Base-by-base conservation (phyloP, 2,888 invertebrate genomes). In the Agriopis marginaria region DNA sequence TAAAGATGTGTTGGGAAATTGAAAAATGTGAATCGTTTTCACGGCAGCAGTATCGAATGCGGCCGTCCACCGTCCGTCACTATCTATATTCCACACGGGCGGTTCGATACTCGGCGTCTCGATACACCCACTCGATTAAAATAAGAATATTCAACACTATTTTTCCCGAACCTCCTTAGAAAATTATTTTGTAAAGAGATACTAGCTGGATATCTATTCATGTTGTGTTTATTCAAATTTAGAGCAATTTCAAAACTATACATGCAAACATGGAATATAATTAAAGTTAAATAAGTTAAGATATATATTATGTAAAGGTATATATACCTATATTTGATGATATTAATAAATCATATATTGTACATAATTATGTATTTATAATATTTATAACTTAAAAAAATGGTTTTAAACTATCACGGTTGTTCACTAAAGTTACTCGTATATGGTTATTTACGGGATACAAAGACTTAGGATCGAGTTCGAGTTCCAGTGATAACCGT, bases 71-170 rank as follows among this genome's bases (percentile, higher is more conserved):
- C 86, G 92, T 89, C 91, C 91, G 89, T 89, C 92, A 88, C 89
- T 92, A 93, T 93, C 94, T 86, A 79, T 81, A 83, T 94, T 93
- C 93, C 92, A 88, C 93, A 93, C 93, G 93, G 87, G 80, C 85
- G 91, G 82, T 76, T 80, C 86, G 88, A 88, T 87, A 84, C 85
- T 85, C 85, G 85, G 82, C 84, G 82, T 81, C 83, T 85, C 89
- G 90, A 90, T 90, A 88, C 87, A 87, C 88, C 85, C 82, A 86
- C 85, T 89, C 91, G 91, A 91, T 91, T 90, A 90, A 90, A 92
- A 91, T 92, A 92, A 91, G 91, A 93, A 92, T 89, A 88, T 86
- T 86, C 88, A 87, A 85, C 89, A 89, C 89, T 90, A 89, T 88
- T 90, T 87, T 88, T 80, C 75, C 72, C 71, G 79, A 79, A 81